Conservation (phyloP, 2,113 vertebrate genomes). For the Chunga burmeisteri region DNA sequence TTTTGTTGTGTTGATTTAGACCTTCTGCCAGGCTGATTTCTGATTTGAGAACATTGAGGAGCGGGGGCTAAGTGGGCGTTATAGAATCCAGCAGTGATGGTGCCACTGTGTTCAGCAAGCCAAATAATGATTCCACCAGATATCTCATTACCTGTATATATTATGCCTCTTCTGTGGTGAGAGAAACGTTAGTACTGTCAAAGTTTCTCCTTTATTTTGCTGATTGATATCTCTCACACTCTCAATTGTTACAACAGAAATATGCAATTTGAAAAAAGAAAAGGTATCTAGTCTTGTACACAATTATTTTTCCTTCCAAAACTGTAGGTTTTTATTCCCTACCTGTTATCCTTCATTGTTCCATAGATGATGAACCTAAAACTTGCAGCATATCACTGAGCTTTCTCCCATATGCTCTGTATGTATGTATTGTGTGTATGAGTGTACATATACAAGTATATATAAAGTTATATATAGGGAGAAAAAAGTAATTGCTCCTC, state of each 20-base stretch:
- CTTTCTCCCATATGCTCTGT: not conserved
- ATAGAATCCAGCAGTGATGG: rapidly evolving
- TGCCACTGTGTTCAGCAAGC: not conserved
- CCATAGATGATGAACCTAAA: not conserved
- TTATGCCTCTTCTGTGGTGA: not conserved
- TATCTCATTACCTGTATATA: not conserved
- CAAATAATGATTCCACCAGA: rapidly evolving
- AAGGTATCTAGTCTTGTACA: not conserved
- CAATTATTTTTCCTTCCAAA: not conserved
- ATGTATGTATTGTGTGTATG: not conserved
- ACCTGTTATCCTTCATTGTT: not conserved
- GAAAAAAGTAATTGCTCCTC: not conserved
- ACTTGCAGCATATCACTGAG: not conserved
- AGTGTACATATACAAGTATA: not conserved
- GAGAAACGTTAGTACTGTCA: not conserved
- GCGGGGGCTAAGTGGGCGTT: not conserved
- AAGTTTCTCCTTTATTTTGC: not conserved
- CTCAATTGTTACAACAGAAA: not conserved
- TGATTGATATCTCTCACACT: not conserved
- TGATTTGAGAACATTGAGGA: not conserved
- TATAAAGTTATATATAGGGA: not conserved
- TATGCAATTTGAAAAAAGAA: not conserved
- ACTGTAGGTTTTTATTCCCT: not conserved
- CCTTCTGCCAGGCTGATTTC: not conserved
- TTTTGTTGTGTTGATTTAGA: not conserved